These are phyloP conservation scores for Pogonus chalceus DNA, from an alignment of 1,140 invertebrate species.

Conservation along the genomic window DNA sequence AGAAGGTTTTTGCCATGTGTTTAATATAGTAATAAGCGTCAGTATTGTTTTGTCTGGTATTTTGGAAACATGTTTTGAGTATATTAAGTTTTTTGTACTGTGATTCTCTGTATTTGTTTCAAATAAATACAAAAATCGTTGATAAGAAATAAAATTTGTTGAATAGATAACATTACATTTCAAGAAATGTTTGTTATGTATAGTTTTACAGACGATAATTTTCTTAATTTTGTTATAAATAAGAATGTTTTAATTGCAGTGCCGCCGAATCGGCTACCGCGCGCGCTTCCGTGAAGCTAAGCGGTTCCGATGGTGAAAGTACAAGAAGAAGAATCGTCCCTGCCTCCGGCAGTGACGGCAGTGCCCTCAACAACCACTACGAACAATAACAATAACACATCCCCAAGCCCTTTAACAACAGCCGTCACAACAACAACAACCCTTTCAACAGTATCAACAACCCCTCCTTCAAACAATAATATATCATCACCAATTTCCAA, in stretches of 20 bases:
- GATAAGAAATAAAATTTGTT: background rate
- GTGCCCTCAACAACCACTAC: slow-evolving; percentile 17
- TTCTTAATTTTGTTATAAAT: no score
- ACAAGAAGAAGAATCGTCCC: slow-evolving; percentile 22
- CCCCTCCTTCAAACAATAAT: background rate
- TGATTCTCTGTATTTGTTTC: no score
- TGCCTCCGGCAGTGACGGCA: slow-evolving; percentile 22
- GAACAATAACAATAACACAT: slow-evolving; percentile 11
- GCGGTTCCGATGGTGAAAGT: slow-evolving; percentile 36
- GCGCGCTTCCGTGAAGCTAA: no score
- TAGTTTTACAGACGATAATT: background rate
- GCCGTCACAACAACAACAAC: slow-evolving; percentile 14
- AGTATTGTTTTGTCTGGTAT: no score
- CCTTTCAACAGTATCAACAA: slow-evolving; percentile 15
- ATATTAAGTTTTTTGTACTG: no score
- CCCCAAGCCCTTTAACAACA: slow-evolving; percentile 6
- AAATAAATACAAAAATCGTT: background rate
- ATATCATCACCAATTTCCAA: background rate
- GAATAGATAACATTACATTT: slow-evolving; percentile 2
- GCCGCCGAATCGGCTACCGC: background rate
- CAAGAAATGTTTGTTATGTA: background rate
- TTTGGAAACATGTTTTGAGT: no score
- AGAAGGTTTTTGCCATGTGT: no score
- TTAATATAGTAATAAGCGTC: no score
- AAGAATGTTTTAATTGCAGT: background rate